Conservation (phyloP, 2,113 vertebrate genomes). For the Okapia johnstoni region DNA sequence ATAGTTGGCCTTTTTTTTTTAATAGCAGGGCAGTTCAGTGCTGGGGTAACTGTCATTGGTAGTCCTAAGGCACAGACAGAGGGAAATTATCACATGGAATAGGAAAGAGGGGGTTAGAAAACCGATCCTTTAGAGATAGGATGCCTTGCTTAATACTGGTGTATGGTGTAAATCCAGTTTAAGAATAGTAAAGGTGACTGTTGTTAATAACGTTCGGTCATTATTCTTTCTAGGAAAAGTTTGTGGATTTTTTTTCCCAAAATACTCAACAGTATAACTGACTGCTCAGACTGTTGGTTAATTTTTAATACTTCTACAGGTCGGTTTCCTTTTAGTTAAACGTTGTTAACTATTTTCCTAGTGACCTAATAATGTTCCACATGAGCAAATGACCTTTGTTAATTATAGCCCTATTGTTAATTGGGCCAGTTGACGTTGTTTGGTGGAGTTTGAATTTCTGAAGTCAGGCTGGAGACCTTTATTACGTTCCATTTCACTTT, state of each 20-base stretch:
- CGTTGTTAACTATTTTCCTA: background rate
- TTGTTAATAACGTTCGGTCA: background rate
- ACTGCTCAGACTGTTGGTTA: background rate
- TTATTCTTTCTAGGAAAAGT: background rate
- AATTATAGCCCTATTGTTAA: no score
- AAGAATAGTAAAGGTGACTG: background rate
- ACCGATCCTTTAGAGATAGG: background rate
- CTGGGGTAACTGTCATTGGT: background rate
- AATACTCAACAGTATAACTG: background rate
- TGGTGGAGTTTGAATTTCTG: no score
- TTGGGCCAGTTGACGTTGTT: background rate
- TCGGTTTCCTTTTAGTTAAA: background rate
- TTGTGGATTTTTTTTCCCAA: background rate
- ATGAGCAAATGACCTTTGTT: background rate
- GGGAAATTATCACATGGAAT: background rate
- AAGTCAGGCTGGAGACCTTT: background rate
- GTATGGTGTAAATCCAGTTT: background rate
- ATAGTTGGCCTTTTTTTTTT: background rate
- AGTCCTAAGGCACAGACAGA: background rate
- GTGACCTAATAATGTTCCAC: background rate
- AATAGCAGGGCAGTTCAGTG: background rate
- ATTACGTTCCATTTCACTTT: background rate
- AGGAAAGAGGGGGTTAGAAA: background rate
- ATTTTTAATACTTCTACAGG: background rate
- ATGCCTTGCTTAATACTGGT: background rate